Base-by-base conservation (phyloP, 2,888 invertebrate genomes). In the Salticus scenicus region DNA sequence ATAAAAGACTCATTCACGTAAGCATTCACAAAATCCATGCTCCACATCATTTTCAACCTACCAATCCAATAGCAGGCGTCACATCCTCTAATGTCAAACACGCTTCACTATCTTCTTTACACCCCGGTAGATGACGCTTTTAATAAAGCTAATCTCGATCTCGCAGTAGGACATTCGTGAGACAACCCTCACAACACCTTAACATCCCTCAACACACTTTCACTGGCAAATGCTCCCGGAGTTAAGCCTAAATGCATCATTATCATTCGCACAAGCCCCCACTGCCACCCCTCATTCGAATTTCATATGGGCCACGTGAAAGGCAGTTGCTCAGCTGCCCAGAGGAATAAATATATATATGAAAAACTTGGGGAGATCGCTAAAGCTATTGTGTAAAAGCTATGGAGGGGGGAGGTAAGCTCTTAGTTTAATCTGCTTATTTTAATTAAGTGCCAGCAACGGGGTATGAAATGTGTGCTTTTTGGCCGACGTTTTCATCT, bases 381-480 rank as follows among this genome's bases (percentile, higher is more conserved):
- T 4, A 20, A 27, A 33, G 12, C 28, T 24, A 27, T 33, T n/a
- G 27, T 12, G 33, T 64, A 37, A 17, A 10, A 24, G 31, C 33
- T 20, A 37, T 4, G 37, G 37, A 7, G 37, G 66, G 27, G 27
- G 37, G 63, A 41, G 17, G 20, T 20, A 27, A 24, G 47, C 76
- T 47, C 47, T 47, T 24, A 30, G 17, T 77, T 66, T 82, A 79
- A 85, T 85, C 84, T 79, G 84, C 84, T 85, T 85, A 85, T 79
- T 79, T 85, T 85, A 85, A 85, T 85, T 79, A 85, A 85, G 84
- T 85, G 84, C 78, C 74, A 79, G 70, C 76, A 30, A 47, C 63
- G 77, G 77, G 77, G 30, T 28, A 72, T 41, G 72, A 66, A 73
- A 69, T 77, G 83, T 73, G 72, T 78, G 83, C 83, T 73, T 78